A percentile compares a stretch with the other conserved stretches of the same genome.
Evolutionary conservation across 2,888 invertebrate species (phyloP).

Genomic region (Nemapogon koenigi): DNA sequence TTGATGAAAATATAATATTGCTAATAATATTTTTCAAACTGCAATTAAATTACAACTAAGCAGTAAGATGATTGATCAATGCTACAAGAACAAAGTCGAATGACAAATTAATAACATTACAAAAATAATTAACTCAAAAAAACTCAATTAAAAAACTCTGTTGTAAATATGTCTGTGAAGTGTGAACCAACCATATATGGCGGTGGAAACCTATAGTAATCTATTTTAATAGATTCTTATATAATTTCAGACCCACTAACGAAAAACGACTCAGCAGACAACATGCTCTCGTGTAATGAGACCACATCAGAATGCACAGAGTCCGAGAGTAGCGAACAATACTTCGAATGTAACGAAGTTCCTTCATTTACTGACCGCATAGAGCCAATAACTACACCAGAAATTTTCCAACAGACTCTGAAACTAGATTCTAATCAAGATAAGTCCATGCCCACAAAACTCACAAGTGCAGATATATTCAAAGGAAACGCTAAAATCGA

Average conservation of each 20-base stretch:
- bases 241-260: slow-evolving; percentile 41
- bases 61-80: too few relatives aligned
- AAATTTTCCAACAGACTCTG: slow-evolving; percentile 31
- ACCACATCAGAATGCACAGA: slow-evolving; percentile 60
- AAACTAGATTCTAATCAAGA: slow-evolving; percentile 28
- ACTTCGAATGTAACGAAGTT: slow-evolving; percentile 52
- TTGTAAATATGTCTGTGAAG: too few relatives aligned
- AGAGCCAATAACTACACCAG: slow-evolving; percentile 31
- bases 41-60: too few relatives aligned
- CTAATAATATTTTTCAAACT: too few relatives aligned
- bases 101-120: too few relatives aligned
- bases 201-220: too few relatives aligned
- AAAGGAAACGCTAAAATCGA: slow-evolving; percentile 39
- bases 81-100: too few relatives aligned
- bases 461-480: slow-evolving; percentile 17
- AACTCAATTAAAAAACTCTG: too few relatives aligned
- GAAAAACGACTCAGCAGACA: slow-evolving; percentile 56
- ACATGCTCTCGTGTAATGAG: slow-evolving; percentile 57
- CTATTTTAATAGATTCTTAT: too few relatives aligned
- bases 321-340: slow-evolving; percentile 60
- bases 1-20: too few relatives aligned
- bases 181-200: too few relatives aligned
- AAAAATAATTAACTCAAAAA: too few relatives aligned
- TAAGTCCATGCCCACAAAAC: slow-evolving; percentile 19
- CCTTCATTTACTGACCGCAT: slow-evolving; percentile 36